Conservation (phyloP, 1,140 invertebrate genomes). For the Sitobion miscanthi region DNA sequence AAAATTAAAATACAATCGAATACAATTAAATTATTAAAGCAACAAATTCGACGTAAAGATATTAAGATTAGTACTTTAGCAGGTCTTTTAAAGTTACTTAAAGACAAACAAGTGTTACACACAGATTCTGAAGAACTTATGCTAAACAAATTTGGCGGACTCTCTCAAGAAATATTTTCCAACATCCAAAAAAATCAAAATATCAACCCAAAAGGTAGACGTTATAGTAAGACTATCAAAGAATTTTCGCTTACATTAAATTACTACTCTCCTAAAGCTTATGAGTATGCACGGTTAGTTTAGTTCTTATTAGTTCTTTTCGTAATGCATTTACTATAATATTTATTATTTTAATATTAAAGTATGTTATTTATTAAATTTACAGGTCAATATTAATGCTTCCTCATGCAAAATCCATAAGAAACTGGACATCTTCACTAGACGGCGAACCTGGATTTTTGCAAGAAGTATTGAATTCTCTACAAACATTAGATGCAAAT, state of each 20-base stretch:
- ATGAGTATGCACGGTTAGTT: too few species aligned
- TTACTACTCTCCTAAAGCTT: not conserved
- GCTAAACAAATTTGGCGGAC: too few species aligned
- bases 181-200: too few species aligned
- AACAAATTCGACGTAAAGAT: constrained; percentile 26
- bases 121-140: too few species aligned
- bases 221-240: not conserved
- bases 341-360: too few species aligned
- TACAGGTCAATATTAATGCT: too few species aligned
- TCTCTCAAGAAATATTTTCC: too few species aligned
- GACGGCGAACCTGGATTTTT: not conserved
- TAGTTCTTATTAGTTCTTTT: too few species aligned
- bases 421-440: not conserved
- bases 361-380: too few species aligned
- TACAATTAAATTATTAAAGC: constrained; percentile 28
- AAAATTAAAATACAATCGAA: constrained; percentile 7
- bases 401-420: not conserved
- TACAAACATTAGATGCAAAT: not conserved
- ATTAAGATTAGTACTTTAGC: constrained; percentile 11
- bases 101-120: too few species aligned
- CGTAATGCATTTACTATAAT: too few species aligned
- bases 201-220: too few species aligned
- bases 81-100: not conserved
- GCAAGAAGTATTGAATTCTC: not conserved
- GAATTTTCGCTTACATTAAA: not conserved